Evolutionary conservation across 2,797 vertebrate species (phyloP), one percentile per base, ranked within the genome.

Genomic region (Diplodus sargus): DNA sequence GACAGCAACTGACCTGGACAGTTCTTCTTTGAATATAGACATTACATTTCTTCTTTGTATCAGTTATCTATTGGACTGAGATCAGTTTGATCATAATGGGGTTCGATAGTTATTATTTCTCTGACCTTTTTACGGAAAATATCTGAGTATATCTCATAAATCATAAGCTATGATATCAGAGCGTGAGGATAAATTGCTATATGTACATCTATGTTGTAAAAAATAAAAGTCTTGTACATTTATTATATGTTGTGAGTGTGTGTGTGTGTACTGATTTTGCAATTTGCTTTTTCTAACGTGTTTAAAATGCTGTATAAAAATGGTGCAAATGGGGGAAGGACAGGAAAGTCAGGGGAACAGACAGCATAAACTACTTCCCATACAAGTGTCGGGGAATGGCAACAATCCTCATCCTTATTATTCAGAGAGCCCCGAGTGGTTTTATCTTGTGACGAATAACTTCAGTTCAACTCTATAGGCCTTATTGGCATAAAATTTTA

Each of bases 1-100:
- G 96, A 96, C 64, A 97, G 97, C 39, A 87, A 94, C 74, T 97
- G 74, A 91, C n/a, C 0, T 1, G 8, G 20, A 48, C 17, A 16
- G 3, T 9, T 62, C 18, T 39, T 54, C 2, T 52, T 53, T 39
- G 6, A 4, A 70, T 23, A 56, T 64, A 6, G 12, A 42, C 39
- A 3, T n/a, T 49, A 1, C 4, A 12, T 65, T 53, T 57, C 16
- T 53, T 28, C 4, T 64, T 15, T 74, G 25, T 59, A 17, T 16
- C 42, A 28, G 17, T 54, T 64, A 8, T 4, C 1, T 57, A 56
- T 60, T 64, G 28, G 8, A 42, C 8, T 62, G 15, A 5, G 1
- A 53, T 61, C 5, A 1, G 8, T 53, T 73, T 63, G 11, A 28
- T 39, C 30, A 23, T 5, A 4, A 1, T 13, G 9, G 6, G 0